Evolutionary conservation across 2,113 vertebrate genomes (phyloP).

Genomic region (Cyrtonyx montezumae): DNA sequence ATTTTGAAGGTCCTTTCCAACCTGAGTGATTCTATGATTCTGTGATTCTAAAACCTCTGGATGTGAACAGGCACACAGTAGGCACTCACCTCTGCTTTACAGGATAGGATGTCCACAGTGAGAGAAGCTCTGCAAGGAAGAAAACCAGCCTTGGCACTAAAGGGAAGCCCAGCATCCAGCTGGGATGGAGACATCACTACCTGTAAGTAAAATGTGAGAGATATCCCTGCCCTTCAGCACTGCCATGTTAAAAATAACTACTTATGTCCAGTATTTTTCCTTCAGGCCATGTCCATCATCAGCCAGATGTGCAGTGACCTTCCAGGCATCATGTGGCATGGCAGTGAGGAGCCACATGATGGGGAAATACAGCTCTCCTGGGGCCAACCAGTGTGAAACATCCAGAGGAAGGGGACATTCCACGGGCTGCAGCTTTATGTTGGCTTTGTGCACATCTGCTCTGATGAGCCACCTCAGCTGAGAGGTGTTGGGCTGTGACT

Average conservation of each 20-base stretch:
- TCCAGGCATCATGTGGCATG: neutral
- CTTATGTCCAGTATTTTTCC: constrained; percentile 56
- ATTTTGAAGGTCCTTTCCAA: too few species aligned
- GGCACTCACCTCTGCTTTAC: neutral
- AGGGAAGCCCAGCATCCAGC: neutral
- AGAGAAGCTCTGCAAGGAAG: neutral
- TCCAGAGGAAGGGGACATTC: neutral
- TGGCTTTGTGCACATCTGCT: neutral
- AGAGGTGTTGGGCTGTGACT: neutral
- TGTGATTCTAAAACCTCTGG: neutral
- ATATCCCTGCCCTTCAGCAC: neutral
- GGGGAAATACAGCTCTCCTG: constrained; percentile 19
- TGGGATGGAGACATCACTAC: neutral
- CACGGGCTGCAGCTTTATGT: constrained; percentile 9
- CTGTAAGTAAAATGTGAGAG: neutral
- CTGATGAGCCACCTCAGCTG: neutral
- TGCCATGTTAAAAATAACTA: neutral
- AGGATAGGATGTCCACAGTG: neutral
- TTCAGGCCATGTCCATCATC: neutral
- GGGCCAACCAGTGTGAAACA: neutral
- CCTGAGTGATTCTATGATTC: too few species aligned
- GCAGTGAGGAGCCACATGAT: constrained; percentile 17
- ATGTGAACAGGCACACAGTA: neutral
- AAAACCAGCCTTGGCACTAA: neutral
- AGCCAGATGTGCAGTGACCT: constrained; percentile 35